Percentiles rank a stretch among this genome's conserved stretches.
These are phyloP conservation scores for Drosophila pseudoananassae DNA, from an alignment of 1,140 invertebrate species.

Conservation along the genomic window DNA sequence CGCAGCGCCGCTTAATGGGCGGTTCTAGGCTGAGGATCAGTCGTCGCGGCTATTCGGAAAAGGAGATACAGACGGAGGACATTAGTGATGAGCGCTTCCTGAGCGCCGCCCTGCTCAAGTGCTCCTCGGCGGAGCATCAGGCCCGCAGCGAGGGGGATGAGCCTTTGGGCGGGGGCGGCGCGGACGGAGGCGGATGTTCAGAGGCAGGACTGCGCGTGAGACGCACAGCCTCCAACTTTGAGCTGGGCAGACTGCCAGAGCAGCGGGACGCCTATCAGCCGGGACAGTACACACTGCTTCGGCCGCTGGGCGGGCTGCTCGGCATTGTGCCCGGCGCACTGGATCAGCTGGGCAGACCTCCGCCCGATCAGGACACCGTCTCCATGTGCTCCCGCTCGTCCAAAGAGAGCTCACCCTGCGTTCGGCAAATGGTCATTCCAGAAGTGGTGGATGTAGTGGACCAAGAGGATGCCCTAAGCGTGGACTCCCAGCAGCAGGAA, in stretches of 20 bases:
- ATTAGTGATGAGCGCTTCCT: conserved; percentile 59
- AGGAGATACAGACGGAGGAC: conserved; percentile 66
- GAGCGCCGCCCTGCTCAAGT: conserved; percentile 55
- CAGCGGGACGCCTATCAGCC: conserved; percentile 37
- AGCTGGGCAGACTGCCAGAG: conserved; percentile 51
- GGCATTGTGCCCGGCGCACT: conserved; percentile 21
- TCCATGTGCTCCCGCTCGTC: background rate
- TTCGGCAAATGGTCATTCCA: conserved; percentile 52
- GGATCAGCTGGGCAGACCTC: background rate
- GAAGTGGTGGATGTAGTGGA: conserved; percentile 56
- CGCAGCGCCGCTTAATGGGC: background rate
- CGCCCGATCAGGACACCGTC: background rate
- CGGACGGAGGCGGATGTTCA: background rate
- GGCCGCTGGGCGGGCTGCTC: conserved; percentile 11
- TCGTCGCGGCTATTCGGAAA: conserved; percentile 34
- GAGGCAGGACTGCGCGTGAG: conserved; percentile 11
- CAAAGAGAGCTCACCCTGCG: background rate
- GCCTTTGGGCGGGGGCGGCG: background rate
- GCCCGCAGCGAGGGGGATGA: conserved; percentile 60
- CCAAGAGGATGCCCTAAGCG: conserved; percentile 23
- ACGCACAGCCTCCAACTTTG: conserved; percentile 55
- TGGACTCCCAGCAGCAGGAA: background rate
- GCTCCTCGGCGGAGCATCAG: conserved; percentile 7
- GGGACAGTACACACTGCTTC: conserved; percentile 35
- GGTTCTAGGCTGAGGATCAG: background rate